Base-by-base conservation (phyloP, 2,888 invertebrate species). In the Plebejus melissa region DNA sequence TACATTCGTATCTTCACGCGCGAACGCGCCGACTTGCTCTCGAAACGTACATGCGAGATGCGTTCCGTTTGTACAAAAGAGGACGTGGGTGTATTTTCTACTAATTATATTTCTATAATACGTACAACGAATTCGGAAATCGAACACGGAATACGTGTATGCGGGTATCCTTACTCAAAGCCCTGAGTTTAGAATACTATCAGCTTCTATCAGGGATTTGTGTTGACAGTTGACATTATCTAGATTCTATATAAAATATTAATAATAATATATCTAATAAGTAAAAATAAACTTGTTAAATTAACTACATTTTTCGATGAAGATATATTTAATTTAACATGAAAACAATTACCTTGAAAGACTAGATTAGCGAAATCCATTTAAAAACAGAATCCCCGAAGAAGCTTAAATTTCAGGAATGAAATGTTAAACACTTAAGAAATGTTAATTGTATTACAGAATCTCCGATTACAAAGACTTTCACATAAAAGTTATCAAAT, bases 391-490 rank as follows among this genome's bases (percentile, higher is more conserved):
- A 13, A 32, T 65, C 13, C 28, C 32, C 32, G 28, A 13, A 13
- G 32, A 32, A 32, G 11, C 65, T 32, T 3, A 65, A n/a, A 60
- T 60, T 60, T 60, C 60, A 60, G 60, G 1, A 65, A 65, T 65
- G 28, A 65, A 65, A 65, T 65, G 32, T 32, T 32, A 4, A 32
- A 65, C 32, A 65, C 4, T 65, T 65, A 36, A 4, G 32, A 65
- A 36, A 65, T 32, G 36, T 65, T 65, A 65, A 65, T 36, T 65
- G 32, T 65, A 36, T 65, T 36, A 65, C 32, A 65, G 32, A 13
- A 65, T 13, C 65, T 36, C 36, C 13, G 13, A 65, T 65, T 65
- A 36, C 65, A 65, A 65, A 65, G 60, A 65, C 32, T 65, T 65
- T 36, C 65, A 65, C 65, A 13, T 65, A 28, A 13, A 32, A 65